Percentiles rank a stretch among this genome's conserved stretches.
These are phyloP conservation scores for Neomonachus schauinslandi DNA, from an alignment of 2,113 vertebrate species.

Conservation along the genomic window DNA sequence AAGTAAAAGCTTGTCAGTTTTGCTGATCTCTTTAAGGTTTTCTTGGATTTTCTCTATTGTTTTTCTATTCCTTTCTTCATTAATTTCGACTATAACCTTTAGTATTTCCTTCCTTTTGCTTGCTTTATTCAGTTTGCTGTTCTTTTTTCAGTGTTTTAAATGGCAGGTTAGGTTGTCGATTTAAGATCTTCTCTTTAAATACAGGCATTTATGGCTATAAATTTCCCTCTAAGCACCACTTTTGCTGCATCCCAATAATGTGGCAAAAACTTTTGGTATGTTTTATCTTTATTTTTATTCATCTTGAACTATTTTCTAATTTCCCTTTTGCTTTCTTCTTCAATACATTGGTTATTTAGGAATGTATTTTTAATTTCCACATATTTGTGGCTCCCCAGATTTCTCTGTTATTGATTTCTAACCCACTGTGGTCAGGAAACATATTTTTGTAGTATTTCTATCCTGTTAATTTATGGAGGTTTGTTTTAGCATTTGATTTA, in stretches of 20 bases:
- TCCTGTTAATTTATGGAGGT: neutral
- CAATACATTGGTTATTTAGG: neutral
- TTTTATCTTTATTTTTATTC: neutral
- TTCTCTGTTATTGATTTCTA: neutral
- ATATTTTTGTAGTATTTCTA: neutral
- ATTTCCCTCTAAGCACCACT: neutral
- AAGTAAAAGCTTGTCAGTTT: neutral
- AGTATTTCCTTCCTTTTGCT: neutral
- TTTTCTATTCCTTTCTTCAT: neutral
- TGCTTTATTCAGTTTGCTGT: neutral
- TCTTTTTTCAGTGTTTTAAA: neutral
- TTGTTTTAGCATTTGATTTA: neutral
- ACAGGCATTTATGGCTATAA: neutral
- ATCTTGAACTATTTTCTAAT: neutral
- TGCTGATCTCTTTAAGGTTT: neutral
- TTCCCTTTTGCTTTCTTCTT: neutral
- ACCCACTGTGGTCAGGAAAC: neutral
- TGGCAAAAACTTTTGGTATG: neutral
- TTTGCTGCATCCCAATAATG: neutral
- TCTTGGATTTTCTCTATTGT: neutral
- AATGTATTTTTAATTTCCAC: neutral
- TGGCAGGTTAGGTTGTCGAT: neutral
- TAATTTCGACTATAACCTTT: neutral
- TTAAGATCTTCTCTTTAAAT: neutral
- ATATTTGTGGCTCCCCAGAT: neutral